Conservation (phyloP, 2,113 vertebrate genomes). For the Atherinomorus stipes region DNA sequence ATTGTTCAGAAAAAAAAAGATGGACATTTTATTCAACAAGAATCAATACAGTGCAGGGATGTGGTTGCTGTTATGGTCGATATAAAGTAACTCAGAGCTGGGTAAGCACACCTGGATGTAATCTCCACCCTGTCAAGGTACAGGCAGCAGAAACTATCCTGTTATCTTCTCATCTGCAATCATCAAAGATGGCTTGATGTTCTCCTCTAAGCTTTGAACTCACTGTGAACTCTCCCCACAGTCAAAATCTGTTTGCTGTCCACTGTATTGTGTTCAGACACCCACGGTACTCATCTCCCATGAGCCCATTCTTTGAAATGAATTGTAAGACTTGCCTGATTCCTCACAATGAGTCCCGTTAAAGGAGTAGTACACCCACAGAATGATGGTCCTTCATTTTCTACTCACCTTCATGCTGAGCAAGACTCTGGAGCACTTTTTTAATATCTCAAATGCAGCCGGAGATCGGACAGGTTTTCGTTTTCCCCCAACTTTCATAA, state of each 20-base stretch:
- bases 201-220: constrained; percentile 63
- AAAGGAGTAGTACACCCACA: no score
- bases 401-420: no score
- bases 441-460: no score
- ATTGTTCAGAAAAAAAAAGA: constrained; percentile 10
- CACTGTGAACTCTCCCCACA: constrained; percentile 55
- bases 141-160: constrained; percentile 45
- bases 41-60: constrained; percentile 17
- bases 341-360: constrained; percentile 24
- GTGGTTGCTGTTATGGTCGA: constrained; percentile 50
- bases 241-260: constrained; percentile 54
- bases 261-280: constrained; percentile 37
- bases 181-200: constrained; percentile 70
- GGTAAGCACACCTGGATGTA: constrained; percentile 60
- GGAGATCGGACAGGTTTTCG: no score
- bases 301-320: constrained; percentile 48
- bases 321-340: constrained; percentile 44
- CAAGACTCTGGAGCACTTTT: no score
- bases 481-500: no score
- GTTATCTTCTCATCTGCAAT: constrained; percentile 64
- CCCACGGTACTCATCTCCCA: constrained; percentile 40
- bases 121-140: constrained; percentile 46
- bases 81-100: constrained; percentile 34
- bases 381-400: no score
- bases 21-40: constrained; percentile 38